phyloP scores from a whole-genome alignment of 2,113 vertebrate genomes.

The Percina caprodes region DNA sequence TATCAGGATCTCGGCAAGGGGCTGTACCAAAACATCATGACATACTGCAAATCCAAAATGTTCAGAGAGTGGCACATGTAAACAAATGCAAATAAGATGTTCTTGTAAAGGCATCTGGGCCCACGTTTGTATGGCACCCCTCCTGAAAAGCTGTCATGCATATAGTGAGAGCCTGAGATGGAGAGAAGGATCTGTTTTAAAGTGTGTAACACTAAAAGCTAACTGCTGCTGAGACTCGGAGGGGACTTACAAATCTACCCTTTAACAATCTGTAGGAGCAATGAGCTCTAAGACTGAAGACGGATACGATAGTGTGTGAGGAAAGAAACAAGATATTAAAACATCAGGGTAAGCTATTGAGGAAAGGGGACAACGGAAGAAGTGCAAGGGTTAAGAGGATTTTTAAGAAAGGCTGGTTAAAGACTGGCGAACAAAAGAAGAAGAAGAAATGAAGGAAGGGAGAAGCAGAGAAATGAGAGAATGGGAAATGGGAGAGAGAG shows the following conservation, averaged over 20 bases:
- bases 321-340: slow-evolving; percentile 75
- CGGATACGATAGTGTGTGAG: slow-evolving; percentile 61
- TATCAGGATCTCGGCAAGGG: slow-evolving; percentile 58
- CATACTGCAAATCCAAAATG: slow-evolving; percentile 70
- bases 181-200: slow-evolving; percentile 51
- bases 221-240: slow-evolving; percentile 27
- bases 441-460: slow-evolving; percentile 77
- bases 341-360: slow-evolving; percentile 72
- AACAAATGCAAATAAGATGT: slow-evolving; percentile 79
- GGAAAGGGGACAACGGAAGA: slow-evolving; percentile 60
- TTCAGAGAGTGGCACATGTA: slow-evolving; percentile 71
- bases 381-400: slow-evolving; percentile 75
- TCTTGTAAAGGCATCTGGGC: slow-evolving; percentile 44
- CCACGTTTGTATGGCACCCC: slow-evolving; percentile 16
- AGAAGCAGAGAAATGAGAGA: slow-evolving; percentile 81
- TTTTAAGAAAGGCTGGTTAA: slow-evolving; percentile 61
- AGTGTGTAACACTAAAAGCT: slow-evolving; percentile 27
- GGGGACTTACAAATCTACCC: slow-evolving; percentile 51
- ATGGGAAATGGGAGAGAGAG: slow-evolving; percentile 80
- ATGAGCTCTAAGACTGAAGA: slow-evolving; percentile 46
- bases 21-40: slow-evolving; percentile 64
- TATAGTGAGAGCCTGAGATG: slow-evolving; percentile 35
- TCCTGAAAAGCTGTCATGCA: slow-evolving; percentile 58
- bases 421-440: slow-evolving; percentile 78
- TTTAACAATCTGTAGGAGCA: slow-evolving; percentile 53